A percentile compares a stretch with the other conserved stretches of the same genome.
Conservation (phyloP, 2,888 invertebrate species). For the Callimorpha dominula region DNA sequence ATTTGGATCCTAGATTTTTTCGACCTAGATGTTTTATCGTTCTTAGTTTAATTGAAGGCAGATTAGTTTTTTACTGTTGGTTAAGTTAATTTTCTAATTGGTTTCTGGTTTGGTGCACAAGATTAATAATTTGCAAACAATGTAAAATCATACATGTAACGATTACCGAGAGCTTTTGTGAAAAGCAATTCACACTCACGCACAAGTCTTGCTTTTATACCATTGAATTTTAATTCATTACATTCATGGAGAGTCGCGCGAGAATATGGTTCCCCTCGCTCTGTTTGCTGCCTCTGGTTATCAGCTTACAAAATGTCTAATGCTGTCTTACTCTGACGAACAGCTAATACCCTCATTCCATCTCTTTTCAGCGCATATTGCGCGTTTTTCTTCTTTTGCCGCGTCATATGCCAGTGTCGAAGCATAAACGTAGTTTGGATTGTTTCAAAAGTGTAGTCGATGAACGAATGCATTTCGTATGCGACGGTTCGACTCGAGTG, state of each 20-base stretch:
- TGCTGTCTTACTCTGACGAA: constrained; percentile 74
- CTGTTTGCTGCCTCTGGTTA: constrained; percentile 84
- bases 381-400: constrained; percentile 86
- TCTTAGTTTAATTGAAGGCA: constrained; percentile 7
- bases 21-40: constrained; percentile 24
- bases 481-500: constrained; percentile 45
- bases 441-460: constrained; percentile 69
- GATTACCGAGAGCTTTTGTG: constrained; percentile 63
- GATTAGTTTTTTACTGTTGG: not conserved
- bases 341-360: constrained; percentile 72
- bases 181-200: constrained; percentile 72
- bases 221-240: constrained; percentile 86
- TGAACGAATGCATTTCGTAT: constrained; percentile 61
- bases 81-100: constrained; percentile 52
- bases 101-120: constrained; percentile 48
- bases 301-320: constrained; percentile 85
- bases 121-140: constrained; percentile 32
- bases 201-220: constrained; percentile 68
- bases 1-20: constrained; percentile 41
- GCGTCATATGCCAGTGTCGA: constrained; percentile 82
- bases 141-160: constrained; percentile 36
- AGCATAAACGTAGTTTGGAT: constrained; percentile 72
- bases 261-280: constrained; percentile 86
- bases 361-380: constrained; percentile 82
- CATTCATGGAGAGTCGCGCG: constrained; percentile 83